Evolutionary conservation across 2,797 vertebrate species (phyloP).

Genomic region (Sphenopsis melanotis): DNA sequence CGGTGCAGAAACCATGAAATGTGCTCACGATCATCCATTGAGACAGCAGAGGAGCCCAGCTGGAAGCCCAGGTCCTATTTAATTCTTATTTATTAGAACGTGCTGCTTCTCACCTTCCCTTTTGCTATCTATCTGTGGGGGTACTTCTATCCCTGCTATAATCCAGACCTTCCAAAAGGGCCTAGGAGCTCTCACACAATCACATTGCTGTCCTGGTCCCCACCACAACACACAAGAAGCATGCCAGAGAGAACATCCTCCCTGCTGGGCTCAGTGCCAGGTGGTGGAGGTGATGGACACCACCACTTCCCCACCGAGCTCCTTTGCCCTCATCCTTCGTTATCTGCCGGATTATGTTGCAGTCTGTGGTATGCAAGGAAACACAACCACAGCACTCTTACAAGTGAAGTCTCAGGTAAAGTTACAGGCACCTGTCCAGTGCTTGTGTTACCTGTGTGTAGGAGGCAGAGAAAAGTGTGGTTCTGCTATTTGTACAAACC

Average conservation of each 20-base stretch:
- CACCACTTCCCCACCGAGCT: not conserved
- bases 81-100: not conserved
- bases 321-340: fast-evolving
- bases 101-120: not conserved
- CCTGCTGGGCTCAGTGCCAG: not conserved
- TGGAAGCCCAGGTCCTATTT: not conserved
- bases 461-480: not conserved
- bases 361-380: not conserved
- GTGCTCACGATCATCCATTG: fast-evolving
- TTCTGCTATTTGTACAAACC: not conserved
- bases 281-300: fast-evolving
- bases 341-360: not conserved
- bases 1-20: not conserved
- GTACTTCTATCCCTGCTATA: not conserved
- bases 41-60: not conserved
- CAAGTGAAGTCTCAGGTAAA: not conserved
- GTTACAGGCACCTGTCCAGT: not conserved
- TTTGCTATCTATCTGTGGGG: fast-evolving
- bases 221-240: not conserved
- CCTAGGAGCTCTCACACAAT: not conserved
- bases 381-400: not conserved
- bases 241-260: not conserved
- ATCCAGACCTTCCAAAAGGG: not conserved
- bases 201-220: not conserved
- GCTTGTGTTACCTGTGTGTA: not conserved